Base-by-base conservation (phyloP, 2,888 invertebrate species). In the Drymonia ruficornis region DNA sequence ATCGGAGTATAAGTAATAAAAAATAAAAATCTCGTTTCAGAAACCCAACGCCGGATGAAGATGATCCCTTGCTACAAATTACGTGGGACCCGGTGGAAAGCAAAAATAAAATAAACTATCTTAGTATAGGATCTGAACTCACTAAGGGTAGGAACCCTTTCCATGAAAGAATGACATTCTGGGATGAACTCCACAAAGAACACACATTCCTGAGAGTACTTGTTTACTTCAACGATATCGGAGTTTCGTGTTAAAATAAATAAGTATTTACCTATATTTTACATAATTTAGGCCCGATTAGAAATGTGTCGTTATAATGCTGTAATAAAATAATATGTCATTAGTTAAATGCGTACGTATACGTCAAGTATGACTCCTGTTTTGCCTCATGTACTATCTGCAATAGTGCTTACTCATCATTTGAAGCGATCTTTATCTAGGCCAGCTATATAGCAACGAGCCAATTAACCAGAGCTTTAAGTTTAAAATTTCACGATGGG, bases 91-190 rank as follows among this genome's bases (percentile, higher is more conserved):
- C 85, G n/a, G 87, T 91, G 5, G 83, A 84, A 57, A 83, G 74
- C 56, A 71, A 78, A 47, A 77, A 87, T 15, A 86, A 80, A 59
- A 68, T 92, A 31, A 87, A 91, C 70, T 92, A 87, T 61, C 73
- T 92, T 15, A 84, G 84, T 59, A 92, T 93, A 59, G 87, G 86
- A 1, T 72, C 83, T 18, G 89, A 91, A 64, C 76, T 93, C 13
- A 89, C 90, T 1, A 89, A 88, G 61, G 91, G 91, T 7, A 79
- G 81, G 53, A 90, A 90, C 59, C 92, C 92, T 1, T 89, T 86
- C 59, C 64, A 79, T n/a, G 89, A 89, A 34, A 76, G 92, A 65
- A 90, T 92, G 89, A 63, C 72, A 12, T 90, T 91, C 68, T 93
- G 93, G 93, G 92, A 93, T 34, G 63, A 86, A 42, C 74, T 93